phyloP scores from a whole-genome alignment of 2,888 invertebrate species.

The Drosophila testacea region DNA sequence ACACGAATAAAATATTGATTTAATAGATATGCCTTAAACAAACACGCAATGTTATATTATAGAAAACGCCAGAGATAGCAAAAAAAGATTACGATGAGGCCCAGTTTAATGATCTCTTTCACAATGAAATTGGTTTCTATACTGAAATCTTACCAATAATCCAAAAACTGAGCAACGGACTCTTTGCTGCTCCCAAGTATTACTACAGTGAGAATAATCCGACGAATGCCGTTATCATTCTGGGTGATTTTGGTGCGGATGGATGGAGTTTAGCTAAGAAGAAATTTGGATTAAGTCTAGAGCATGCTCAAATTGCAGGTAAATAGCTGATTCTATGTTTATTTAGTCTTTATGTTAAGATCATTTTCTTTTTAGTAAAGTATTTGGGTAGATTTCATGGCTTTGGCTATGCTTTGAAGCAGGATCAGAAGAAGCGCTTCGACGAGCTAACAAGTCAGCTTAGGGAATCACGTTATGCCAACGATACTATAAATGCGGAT shows the following conservation, averaged over 20 bases:
- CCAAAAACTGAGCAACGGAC: conserved; percentile 48
- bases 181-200: conserved; percentile 74
- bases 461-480: conserved; percentile 76
- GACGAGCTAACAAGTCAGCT: conserved; percentile 58
- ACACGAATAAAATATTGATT: background rate
- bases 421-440: conserved; percentile 67
- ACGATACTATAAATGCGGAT: conserved; percentile 42
- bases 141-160: conserved; percentile 78
- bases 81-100: conserved; percentile 66
- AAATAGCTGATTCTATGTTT: background rate
- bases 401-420: conserved; percentile 79
- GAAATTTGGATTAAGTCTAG: conserved; percentile 77
- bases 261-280: conserved; percentile 78
- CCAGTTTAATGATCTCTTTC: conserved; percentile 76
- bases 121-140: conserved; percentile 82
- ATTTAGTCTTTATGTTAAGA: background rate
- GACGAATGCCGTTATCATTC: conserved; percentile 71
- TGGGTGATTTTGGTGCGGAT: conserved; percentile 77
- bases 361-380: conserved; percentile 46
- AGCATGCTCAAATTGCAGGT: conserved; percentile 82
- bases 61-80: conserved; percentile 82
- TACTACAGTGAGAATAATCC: conserved; percentile 75
- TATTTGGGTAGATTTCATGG: conserved; percentile 83
- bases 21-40: background rate
- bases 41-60: background rate